Base-by-base conservation (phyloP, 1,140 invertebrate genomes). In the Lasioglossum baleicum region DNA sequence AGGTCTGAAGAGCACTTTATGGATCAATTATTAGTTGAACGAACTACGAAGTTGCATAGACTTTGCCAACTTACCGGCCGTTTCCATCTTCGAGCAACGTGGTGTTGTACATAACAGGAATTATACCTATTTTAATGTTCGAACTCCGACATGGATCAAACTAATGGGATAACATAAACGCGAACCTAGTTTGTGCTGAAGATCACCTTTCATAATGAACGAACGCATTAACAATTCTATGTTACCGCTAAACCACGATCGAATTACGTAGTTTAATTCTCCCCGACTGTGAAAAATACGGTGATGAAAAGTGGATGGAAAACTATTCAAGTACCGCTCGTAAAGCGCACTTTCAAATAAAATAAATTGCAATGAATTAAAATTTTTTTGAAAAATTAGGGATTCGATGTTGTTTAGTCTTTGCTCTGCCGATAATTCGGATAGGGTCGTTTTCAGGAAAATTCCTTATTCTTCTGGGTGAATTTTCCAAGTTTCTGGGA, bases 1-100 rank as follows among this genome's bases (percentile, higher is more conserved):
- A 48, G 58, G 60, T 60, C 77, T 58, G 42, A 44, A 66, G 63
- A 80, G 81, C 84, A 85, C 81, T 86, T 85, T 85, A 77, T 86
- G 68, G 83, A 86, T 86, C 83, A 86, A 86, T 86, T 86, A 86
- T 80, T 85, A 86, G 85, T 83, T 74, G 83, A 80, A 80, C 60
- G 83, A 86, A 85, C 70, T 84, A 73, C 40, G 42, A 78, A 84
- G 70, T 85, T 86, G 81, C 83, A 80, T 75, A 72, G 72, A 86
- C 84, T 82, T 83, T n/a, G 64, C 65, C 60, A 84, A 84, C 80
- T 81, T 73, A 79, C 75, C 70, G 74, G 67, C 75, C 72, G 60
- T 44, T 44, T 13, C 35, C 60, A 48, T 22, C 35, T 79, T 73
- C 75, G 83, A 63, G 58, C 51, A 68, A n/a, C 40, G 40, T 22